Evolutionary conservation across 2,888 invertebrate genomes (phyloP), one percentile per base, ranked within the genome.

Genomic region (Apodemia mormo): DNA sequence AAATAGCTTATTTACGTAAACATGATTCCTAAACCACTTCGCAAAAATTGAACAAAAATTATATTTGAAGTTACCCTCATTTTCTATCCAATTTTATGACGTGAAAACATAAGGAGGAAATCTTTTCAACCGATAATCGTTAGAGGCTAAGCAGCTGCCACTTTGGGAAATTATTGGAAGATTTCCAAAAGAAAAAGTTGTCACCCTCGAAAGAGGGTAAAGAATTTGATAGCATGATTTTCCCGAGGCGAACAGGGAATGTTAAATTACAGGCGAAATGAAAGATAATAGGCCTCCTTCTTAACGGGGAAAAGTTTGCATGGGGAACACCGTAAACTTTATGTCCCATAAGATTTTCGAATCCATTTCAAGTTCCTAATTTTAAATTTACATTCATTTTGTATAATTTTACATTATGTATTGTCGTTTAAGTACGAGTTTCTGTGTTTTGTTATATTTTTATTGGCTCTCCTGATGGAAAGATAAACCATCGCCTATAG

Each of bases 261-360:
- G 92, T 90, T 91, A 92, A 92, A 92, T 92, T 92, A 90, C 91
- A 83, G 82, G 84, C 82, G 90, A 92, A 92, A 93, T 92, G 90
- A 92, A 92, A 92, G 92, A 92, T 92, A 93, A 92, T 92, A 89
- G 92, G 84, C 82, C 84, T 81, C 85, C 85, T 84, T 87, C 86
- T 87, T 85, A 86, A 84, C 84, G 80, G 84, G 82, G 84, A 80
- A 84, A 87, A 89, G 82, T 87, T 86, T 87, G 78, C 79, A 77
- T 77, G 79, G 75, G 86, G 85, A 86, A 87, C 22, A 45, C 58
- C 58, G 58, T 30, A 89, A 91, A 89, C 81, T 88, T 90, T 82
- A 80, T 84, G 83, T 85, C 88, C 88, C 87, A 81, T 85, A 91
- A 89, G 90, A 89, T 91, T 90, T 87, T 83, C 83, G 85, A 86